A percentile compares a stretch with the other conserved stretches of the same genome.
Evolutionary conservation across 2,888 invertebrate genomes (phyloP).

Genomic region (Pseudeuparius sepicola): DNA sequence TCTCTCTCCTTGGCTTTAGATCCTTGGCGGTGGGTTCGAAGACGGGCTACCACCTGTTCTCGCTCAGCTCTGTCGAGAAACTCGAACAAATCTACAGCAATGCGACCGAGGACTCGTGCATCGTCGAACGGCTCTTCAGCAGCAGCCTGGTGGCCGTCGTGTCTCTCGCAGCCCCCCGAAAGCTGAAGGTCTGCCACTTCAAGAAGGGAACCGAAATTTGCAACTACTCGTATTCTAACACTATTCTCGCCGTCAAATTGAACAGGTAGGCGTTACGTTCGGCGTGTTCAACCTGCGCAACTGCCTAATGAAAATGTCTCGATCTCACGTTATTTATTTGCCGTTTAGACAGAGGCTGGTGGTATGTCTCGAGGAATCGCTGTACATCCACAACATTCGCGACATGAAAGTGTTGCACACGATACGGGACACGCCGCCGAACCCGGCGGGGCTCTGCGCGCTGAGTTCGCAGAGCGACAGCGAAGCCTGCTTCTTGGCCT

Average conservation of each 20-base stretch:
- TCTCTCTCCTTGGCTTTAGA: slow-evolving; percentile 46
- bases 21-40: slow-evolving; percentile 89
- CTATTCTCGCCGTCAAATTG: slow-evolving; percentile 89
- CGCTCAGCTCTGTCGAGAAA: slow-evolving; percentile 71
- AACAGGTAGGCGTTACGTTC: slow-evolving; percentile 65
- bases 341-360: slow-evolving; percentile 56
- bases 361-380: slow-evolving; percentile 93
- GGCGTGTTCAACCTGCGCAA: not conserved
- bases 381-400: slow-evolving; percentile 96
- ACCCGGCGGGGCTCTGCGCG: slow-evolving; percentile 86
- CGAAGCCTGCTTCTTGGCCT: slow-evolving; percentile 90
- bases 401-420: slow-evolving; percentile 98
- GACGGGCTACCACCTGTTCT: slow-evolving; percentile 82
- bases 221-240: slow-evolving; percentile 89
- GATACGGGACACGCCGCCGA: slow-evolving; percentile 95
- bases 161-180: slow-evolving; percentile 79
- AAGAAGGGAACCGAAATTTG: slow-evolving; percentile 97
- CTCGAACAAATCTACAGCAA: slow-evolving; percentile 85
- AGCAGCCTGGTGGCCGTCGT: slow-evolving; percentile 95
- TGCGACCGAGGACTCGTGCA: slow-evolving; percentile 73
- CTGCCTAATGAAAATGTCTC: not conserved
- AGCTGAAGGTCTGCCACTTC: slow-evolving; percentile 92
- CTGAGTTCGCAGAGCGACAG: slow-evolving; percentile 60
- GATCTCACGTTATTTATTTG: too few species aligned
- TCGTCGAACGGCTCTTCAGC: slow-evolving; percentile 93